Conservation (phyloP, 2,888 invertebrate species). For the Eupeodes luniger region DNA sequence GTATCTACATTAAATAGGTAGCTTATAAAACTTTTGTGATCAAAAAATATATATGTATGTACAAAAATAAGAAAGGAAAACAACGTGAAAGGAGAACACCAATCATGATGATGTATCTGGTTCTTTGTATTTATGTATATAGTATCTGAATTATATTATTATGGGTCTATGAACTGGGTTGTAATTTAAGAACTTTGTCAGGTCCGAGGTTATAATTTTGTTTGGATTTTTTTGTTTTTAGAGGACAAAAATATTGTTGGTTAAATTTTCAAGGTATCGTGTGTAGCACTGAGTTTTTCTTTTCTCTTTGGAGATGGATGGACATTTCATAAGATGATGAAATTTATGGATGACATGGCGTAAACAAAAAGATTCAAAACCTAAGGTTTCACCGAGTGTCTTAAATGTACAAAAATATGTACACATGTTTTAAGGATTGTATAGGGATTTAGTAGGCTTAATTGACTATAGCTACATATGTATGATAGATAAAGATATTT, state of each 20-base stretch:
- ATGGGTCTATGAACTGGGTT: slow-evolving; percentile 57
- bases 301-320: not conserved
- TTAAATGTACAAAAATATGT: too few relatives aligned
- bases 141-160: slow-evolving; percentile 32
- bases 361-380: not conserved
- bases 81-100: slow-evolving; percentile 37
- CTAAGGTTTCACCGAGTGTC: not conserved
- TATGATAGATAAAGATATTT: too few relatives aligned
- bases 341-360: slow-evolving; percentile 35
- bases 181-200: slow-evolving; percentile 71
- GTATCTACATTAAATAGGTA: slow-evolving; percentile 32
- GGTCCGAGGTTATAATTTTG: slow-evolving; percentile 36
- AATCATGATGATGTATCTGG: slow-evolving; percentile 47
- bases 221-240: not conserved
- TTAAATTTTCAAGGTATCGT: slow-evolving; percentile 17
- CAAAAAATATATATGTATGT: not conserved
- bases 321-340: slow-evolving; percentile 57
- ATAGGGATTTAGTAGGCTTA: too few relatives aligned
- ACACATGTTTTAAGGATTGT: too few relatives aligned
- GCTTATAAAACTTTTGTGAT: slow-evolving; percentile 18
- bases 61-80: slow-evolving; percentile 13
- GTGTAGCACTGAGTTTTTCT: not conserved
- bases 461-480: too few relatives aligned
- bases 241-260: slow-evolving; percentile 27
- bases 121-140: too few relatives aligned